A percentile compares a stretch with the other conserved stretches of the same genome.
Conservation (phyloP, 2,888 invertebrate species). For the Coecobrya sp. region DNA sequence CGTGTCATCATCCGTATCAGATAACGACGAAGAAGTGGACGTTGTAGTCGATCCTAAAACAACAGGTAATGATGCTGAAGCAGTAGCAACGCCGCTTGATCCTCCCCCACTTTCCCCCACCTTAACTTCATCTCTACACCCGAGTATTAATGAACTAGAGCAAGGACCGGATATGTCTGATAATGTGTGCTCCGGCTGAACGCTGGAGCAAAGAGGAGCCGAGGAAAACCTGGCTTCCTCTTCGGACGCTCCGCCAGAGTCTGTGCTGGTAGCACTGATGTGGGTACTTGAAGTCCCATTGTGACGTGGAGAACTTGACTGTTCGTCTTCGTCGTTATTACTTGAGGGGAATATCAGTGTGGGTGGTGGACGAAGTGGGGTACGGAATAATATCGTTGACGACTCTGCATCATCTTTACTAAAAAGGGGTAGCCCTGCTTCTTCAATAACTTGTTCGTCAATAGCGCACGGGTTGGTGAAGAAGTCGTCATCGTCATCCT, state of each 20-base stretch:
- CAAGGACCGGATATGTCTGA: conserved; percentile 67
- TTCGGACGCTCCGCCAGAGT: conserved; percentile 25
- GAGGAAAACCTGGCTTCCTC: conserved; percentile 57
- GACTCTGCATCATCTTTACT: not conserved
- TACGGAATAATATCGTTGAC: no score
- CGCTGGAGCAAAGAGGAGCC: conserved; percentile 27
- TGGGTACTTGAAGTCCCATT: not conserved
- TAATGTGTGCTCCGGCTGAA: conserved; percentile 33
- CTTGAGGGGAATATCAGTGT: no score
- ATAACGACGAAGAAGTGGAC: conserved; percentile 35
- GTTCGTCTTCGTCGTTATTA: not conserved
- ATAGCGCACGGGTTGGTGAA: conserved; percentile 14
- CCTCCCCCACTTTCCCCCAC: not conserved
- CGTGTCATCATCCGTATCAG: conserved; percentile 48
- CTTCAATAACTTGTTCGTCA: not conserved
- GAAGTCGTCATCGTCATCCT: conserved; percentile 37
- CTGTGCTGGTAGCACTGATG: not conserved
- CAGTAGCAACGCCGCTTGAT: no score
- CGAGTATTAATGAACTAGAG: conserved; percentile 47
- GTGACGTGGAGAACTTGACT: not conserved
- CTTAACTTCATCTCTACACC: not conserved
- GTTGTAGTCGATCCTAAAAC: conserved; percentile 30
- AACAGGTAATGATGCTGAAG: not conserved
- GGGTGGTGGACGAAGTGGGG: no score
- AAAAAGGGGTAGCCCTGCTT: not conserved